Percentiles rank a stretch among this genome's conserved stretches.
phyloP scores from a whole-genome alignment of 64 coral and sea anemone species.

The Pachyseris speciosa region DNA sequence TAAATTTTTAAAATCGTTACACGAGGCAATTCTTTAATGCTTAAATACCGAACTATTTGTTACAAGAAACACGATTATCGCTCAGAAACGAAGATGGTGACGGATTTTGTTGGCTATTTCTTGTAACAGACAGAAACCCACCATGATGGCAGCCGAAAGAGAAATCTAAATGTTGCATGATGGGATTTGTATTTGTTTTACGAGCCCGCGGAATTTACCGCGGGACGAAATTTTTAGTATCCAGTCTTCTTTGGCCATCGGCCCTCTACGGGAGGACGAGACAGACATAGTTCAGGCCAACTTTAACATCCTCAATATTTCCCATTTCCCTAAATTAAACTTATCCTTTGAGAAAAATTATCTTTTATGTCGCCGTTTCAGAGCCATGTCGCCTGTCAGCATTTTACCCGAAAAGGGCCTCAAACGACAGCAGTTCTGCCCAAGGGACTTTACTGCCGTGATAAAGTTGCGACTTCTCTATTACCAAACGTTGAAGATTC shows the following conservation, averaged over 20 bases:
- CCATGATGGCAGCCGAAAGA: slow-evolving; percentile 99
- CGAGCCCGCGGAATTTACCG: background rate
- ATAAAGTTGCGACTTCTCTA: too few species aligned
- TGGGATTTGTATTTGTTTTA: slow-evolving; percentile 55
- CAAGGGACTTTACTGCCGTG: too few species aligned
- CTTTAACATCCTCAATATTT: too few species aligned
- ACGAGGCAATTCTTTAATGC: background rate
- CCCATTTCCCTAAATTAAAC: too few species aligned
- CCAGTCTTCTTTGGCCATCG: background rate
- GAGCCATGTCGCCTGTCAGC: too few species aligned
- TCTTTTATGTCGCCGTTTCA: too few species aligned
- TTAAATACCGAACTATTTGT: background rate
- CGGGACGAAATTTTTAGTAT: background rate
- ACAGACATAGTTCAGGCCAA: too few species aligned
- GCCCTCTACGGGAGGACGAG: too few species aligned
- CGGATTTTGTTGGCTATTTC: slow-evolving; percentile 51
- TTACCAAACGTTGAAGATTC: too few species aligned
- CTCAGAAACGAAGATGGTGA: slow-evolving; percentile 50
- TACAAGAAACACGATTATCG: background rate
- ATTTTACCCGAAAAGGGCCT: too few species aligned
- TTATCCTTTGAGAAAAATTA: too few species aligned
- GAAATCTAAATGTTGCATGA: background rate
- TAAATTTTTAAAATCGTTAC: background rate
- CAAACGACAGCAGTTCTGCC: too few species aligned
- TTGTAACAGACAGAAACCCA: slow-evolving; percentile 10